Evolutionary conservation across 2,113 vertebrate genomes (phyloP).

Genomic region (Archilochus colubris): DNA sequence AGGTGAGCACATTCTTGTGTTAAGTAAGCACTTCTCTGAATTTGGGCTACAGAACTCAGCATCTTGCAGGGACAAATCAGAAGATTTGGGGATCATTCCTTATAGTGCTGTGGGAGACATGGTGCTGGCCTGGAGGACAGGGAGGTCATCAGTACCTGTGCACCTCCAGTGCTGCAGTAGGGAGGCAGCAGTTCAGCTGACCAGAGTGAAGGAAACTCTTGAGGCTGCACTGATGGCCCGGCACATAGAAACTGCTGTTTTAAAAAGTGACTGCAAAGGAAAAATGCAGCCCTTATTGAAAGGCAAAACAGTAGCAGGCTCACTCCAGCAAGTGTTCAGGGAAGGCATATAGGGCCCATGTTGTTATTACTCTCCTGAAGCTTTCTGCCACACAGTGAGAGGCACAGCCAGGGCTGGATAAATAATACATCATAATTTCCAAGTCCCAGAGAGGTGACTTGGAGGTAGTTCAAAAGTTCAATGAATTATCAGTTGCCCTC

Average conservation of each 20-base stretch:
- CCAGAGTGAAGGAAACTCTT: background rate
- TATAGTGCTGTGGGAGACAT: background rate
- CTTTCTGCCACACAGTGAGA: slow-evolving; percentile 15
- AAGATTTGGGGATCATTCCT: background rate
- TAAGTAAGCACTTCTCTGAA: background rate
- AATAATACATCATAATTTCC: slow-evolving; percentile 64
- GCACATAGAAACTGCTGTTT: background rate
- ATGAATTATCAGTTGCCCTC: slow-evolving; percentile 40
- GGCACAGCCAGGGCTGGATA: slow-evolving; percentile 29
- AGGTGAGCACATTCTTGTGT: background rate
- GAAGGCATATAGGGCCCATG: background rate
- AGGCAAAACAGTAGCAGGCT: slow-evolving; percentile 10
- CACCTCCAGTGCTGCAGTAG: background rate
- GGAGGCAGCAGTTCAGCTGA: background rate
- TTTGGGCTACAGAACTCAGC: background rate
- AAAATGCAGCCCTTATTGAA: slow-evolving; percentile 3
- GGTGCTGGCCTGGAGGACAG: background rate
- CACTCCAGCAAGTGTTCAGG: background rate
- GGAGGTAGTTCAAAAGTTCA: slow-evolving; percentile 66
- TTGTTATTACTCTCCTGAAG: slow-evolving; percentile 11
- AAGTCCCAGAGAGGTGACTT: slow-evolving; percentile 41
- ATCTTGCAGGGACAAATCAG: background rate
- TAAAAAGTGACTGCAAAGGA: background rate
- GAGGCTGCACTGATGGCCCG: background rate
- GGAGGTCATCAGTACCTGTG: background rate